Evolutionary conservation across 2,888 invertebrate genomes (phyloP).

Genomic region (Dioctria linearis): DNA sequence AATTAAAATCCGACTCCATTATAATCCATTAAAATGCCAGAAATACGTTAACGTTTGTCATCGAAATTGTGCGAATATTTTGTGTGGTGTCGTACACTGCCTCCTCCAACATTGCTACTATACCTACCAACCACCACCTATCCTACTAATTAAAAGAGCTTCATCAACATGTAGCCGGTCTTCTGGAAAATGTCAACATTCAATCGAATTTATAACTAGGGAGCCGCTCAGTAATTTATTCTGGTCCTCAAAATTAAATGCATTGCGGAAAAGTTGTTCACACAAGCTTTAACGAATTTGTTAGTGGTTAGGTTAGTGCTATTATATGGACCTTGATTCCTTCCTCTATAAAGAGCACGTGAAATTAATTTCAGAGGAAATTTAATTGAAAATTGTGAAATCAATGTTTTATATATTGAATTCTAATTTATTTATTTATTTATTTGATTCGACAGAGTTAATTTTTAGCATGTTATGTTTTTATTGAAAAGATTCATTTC

Average conservation of each 20-base stretch:
- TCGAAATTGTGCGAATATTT: background rate
- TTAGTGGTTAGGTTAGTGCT: background rate
- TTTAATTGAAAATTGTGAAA: no score
- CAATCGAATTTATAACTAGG: slow-evolving; percentile 10
- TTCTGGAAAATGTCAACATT: slow-evolving; percentile 6
- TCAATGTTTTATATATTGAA: no score
- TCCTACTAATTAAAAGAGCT: background rate
- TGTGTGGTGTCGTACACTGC: background rate
- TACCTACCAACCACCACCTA: background rate
- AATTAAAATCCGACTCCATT: background rate
- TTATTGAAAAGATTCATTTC: no score
- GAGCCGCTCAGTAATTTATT: background rate
- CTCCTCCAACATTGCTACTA: background rate
- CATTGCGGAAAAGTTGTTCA: background rate
- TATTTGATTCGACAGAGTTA: no score
- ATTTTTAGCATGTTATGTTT: no score
- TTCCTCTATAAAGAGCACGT: no score
- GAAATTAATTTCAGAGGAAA: no score
- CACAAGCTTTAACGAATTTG: background rate
- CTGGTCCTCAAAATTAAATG: background rate
- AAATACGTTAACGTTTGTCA: background rate
- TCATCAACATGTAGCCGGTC: background rate
- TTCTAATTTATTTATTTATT: no score
- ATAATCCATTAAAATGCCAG: slow-evolving; percentile 2
- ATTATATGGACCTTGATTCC: no score